Percentiles rank a stretch among this genome's conserved stretches.
Conservation (phyloP, 2,113 vertebrate genomes). For the Tragelaphus buxtoni region DNA sequence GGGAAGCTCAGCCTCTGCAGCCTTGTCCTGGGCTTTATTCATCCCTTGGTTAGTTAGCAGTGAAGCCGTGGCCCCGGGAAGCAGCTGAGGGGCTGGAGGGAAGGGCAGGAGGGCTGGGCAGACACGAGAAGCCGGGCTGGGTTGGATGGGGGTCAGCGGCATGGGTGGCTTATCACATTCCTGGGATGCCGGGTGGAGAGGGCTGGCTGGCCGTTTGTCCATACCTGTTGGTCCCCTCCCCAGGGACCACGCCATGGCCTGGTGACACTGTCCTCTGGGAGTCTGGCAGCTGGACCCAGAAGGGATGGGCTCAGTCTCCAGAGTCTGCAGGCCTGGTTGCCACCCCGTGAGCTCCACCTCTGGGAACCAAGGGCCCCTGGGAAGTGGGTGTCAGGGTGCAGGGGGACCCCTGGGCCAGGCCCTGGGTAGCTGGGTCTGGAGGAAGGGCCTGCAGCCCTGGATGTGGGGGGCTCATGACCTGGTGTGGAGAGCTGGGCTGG, state of each 20-base stretch:
- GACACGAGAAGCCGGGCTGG: conserved; percentile 73
- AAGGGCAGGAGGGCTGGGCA: conserved; percentile 72
- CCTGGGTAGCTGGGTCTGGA: neutral
- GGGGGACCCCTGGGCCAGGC: neutral
- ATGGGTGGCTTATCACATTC: conserved; percentile 81
- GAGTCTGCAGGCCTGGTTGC: neutral
- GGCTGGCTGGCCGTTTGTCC: neutral
- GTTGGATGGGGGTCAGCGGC: conserved; percentile 68
- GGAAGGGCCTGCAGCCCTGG: too few species aligned
- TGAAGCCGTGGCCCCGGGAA: conserved; percentile 77
- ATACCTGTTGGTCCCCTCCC: neutral
- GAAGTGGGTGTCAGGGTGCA: rapidly evolving
- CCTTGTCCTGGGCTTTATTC: conserved; percentile 40
- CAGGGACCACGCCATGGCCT: rapidly evolving
- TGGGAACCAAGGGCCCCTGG: neutral
- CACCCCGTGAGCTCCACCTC: neutral
- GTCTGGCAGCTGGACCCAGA: too few species aligned
- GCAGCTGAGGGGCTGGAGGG: conserved; percentile 67
- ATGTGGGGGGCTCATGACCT: rapidly evolving
- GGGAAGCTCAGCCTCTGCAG: neutral
- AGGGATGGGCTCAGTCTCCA: neutral
- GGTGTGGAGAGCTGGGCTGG: rapidly evolving
- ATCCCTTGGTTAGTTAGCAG: conserved; percentile 78
- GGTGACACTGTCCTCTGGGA: rapidly evolving
- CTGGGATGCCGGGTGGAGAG: conserved; percentile 75